These are phyloP conservation scores for Cyclophora albipunctata DNA, from an alignment of 2,888 invertebrate species.

Conservation along the genomic window DNA sequence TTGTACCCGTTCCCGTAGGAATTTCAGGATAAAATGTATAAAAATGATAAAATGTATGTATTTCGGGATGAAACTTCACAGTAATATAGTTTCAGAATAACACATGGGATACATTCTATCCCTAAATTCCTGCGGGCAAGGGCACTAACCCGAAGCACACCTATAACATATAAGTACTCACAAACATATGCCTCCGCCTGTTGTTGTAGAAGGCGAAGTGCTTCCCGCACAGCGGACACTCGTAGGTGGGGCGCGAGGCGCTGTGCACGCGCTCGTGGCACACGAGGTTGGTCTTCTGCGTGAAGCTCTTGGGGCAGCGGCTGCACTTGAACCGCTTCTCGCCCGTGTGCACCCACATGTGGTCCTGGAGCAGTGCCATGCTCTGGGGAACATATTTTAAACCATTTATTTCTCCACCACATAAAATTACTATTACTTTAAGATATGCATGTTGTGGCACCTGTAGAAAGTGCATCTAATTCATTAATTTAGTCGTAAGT, in stretches of 20 bases:
- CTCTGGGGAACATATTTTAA: constrained; percentile 32
- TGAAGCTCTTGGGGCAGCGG: constrained; percentile 59
- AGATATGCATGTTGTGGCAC: not conserved
- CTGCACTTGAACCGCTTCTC: constrained; percentile 62
- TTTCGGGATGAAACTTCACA: too few relatives aligned
- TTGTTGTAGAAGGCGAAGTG: constrained; percentile 63
- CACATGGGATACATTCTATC: too few relatives aligned
- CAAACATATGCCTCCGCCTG: constrained; percentile 61
- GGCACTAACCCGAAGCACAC: not conserved
- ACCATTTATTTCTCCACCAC: not conserved
- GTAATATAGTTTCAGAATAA: too few relatives aligned
- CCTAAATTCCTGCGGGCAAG: too few relatives aligned
- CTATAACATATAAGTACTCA: constrained; percentile 32
- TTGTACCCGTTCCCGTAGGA: too few relatives aligned
- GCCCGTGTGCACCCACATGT: constrained; percentile 64
- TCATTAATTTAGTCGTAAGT: too few relatives aligned
- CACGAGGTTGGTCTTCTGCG: constrained; percentile 57
- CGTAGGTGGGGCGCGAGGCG: constrained; percentile 44
- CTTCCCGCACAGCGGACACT: constrained; percentile 59
- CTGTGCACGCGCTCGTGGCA: constrained; percentile 57
- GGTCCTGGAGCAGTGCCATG: constrained; percentile 58
- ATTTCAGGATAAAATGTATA: too few relatives aligned
- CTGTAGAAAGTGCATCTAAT: too few relatives aligned
- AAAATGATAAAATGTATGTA: too few relatives aligned
- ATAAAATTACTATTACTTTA: not conserved